These are phyloP conservation scores for Poecilia gillii DNA, from an alignment of 2,797 vertebrate genomes.

Conservation along the genomic window DNA sequence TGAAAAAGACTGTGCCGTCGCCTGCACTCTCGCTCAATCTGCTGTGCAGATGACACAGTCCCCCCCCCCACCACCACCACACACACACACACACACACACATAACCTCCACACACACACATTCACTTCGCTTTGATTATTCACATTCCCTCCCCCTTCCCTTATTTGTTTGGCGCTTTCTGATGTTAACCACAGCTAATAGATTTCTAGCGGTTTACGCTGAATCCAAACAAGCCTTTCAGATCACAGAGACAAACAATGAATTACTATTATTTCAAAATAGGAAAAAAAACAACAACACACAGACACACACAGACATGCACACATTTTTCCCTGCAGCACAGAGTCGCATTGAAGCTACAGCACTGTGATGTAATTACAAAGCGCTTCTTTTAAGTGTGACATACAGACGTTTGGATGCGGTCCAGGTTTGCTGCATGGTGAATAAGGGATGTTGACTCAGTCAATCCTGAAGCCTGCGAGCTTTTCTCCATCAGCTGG, in stretches of 20 bases:
- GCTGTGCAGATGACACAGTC: constrained; percentile 14
- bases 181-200: constrained; percentile 42
- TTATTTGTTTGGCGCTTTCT: constrained; percentile 27
- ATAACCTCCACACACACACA: neutral
- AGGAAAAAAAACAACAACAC: neutral
- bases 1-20: constrained; percentile 9
- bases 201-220: constrained; percentile 28
- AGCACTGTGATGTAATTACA: constrained; percentile 51
- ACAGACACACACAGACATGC: neutral
- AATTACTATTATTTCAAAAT: constrained; percentile 34
- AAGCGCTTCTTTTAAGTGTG: constrained; percentile 58
- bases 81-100: too few relatives aligned
- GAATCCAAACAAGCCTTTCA: constrained; percentile 40
- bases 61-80: neutral
- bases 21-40: constrained; percentile 23
- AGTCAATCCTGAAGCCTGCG: constrained; percentile 35
- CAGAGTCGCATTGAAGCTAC: constrained; percentile 24
- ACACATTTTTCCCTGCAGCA: constrained; percentile 30
- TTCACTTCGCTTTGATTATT: constrained; percentile 31
- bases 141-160: constrained; percentile 7
- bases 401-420: constrained; percentile 59
- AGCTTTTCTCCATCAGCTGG: constrained; percentile 31
- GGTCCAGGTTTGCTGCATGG: constrained; percentile 52
- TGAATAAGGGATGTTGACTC: constrained; percentile 63
- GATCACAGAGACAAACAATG: constrained; percentile 47